A percentile compares a stretch with the other conserved stretches of the same genome.
These are phyloP conservation scores for Drosophila mayri DNA, from an alignment of 1,140 invertebrate species.

Conservation along the genomic window DNA sequence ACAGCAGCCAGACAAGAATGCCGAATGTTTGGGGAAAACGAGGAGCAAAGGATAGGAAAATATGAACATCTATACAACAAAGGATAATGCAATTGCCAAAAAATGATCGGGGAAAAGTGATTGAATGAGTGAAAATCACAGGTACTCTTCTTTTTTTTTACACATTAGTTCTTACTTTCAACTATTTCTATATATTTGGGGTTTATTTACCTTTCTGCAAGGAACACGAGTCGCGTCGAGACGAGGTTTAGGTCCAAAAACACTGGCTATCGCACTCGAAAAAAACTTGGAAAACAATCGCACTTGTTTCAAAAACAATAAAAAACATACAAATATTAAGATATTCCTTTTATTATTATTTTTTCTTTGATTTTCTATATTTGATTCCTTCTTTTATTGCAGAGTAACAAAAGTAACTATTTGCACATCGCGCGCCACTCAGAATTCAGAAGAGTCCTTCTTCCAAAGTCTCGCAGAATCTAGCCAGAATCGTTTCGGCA, in stretches of 20 bases:
- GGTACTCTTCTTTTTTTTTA: not conserved
- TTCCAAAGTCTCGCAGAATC: not conserved
- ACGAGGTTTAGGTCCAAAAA: not conserved
- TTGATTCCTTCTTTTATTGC: too few relatives aligned
- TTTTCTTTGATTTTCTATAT: not conserved
- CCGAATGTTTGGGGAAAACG: not conserved
- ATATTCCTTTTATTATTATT: not conserved
- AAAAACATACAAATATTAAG: not conserved
- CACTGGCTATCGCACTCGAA: slow-evolving; percentile 38
- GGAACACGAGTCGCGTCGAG: not conserved
- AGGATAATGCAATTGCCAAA: not conserved
- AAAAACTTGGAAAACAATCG: slow-evolving; percentile 29
- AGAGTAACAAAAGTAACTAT: slow-evolving; percentile 14
- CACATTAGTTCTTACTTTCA: not conserved
- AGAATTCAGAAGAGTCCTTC: not conserved
- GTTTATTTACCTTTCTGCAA: slow-evolving; percentile 22
- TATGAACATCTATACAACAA: too few relatives aligned
- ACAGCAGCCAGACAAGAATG: not conserved
- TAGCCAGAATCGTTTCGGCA: not conserved
- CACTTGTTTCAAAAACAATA: slow-evolving; percentile 6
- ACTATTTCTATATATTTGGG: not conserved
- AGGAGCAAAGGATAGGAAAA: too few relatives aligned
- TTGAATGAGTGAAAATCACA: not conserved
- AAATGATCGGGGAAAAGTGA: not conserved
- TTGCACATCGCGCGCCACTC: slow-evolving; percentile 12